Percentiles rank a stretch among this genome's conserved stretches.
phyloP scores from a whole-genome alignment of 1,140 invertebrate species.

The Drosophila murphyi region DNA sequence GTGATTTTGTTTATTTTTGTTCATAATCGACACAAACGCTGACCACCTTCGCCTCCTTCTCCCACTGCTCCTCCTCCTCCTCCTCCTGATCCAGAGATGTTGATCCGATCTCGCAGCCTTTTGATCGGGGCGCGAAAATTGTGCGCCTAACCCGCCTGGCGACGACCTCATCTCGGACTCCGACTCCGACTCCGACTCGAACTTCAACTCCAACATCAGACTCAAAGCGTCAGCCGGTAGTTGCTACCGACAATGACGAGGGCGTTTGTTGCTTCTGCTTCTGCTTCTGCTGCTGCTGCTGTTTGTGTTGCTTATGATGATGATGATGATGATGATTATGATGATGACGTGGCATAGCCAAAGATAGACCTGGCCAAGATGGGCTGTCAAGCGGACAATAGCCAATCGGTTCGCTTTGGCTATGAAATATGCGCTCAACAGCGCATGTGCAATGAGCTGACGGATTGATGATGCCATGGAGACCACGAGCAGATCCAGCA shows the following conservation, averaged over 20 bases:
- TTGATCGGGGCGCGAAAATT: conserved; percentile 81
- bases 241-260: conserved; percentile 76
- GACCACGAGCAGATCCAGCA: conserved; percentile 49
- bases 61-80: background rate
- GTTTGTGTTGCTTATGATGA: background rate
- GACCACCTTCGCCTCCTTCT: conserved; percentile 38
- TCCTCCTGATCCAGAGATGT: background rate
- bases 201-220: conserved; percentile 1
- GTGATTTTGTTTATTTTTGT: conserved; percentile 81
- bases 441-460: conserved; percentile 20
- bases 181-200: too few species aligned
- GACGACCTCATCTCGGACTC: conserved; percentile 12
- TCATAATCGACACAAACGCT: conserved; percentile 64
- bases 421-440: conserved; percentile 39
- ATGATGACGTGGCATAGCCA: conserved; percentile 54
- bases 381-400: conserved; percentile 50
- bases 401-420: conserved; percentile 58
- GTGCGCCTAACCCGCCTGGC: conserved; percentile 52
- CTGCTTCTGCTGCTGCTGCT: conserved; percentile 18
- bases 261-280: conserved; percentile 30
- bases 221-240: conserved; percentile 60
- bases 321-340: conserved; percentile 46
- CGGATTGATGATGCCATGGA: conserved; percentile 9
- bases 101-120: conserved; percentile 59
- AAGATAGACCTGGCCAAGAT: conserved; percentile 27